Evolutionary conservation across 2,113 vertebrate species (phyloP).

Genomic region (Malaclemys terrapin): DNA sequence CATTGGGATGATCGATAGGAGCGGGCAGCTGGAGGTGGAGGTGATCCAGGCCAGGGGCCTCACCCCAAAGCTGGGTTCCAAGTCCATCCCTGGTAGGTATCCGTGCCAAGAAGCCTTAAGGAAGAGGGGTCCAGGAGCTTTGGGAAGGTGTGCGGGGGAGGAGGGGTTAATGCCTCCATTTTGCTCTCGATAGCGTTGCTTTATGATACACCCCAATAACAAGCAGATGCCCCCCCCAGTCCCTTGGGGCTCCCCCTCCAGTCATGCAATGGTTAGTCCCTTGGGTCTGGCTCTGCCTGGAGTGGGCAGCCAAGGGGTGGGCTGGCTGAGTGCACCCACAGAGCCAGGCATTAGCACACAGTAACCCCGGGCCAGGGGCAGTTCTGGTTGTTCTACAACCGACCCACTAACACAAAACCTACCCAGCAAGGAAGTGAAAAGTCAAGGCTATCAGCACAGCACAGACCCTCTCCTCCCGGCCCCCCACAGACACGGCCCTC

Average conservation of each 20-base stretch:
- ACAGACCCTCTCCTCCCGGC: too few species aligned
- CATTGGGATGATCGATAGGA: slow-evolving; percentile 90
- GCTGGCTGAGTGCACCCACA: not conserved
- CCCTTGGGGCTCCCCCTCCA: not conserved
- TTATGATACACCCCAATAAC: not conserved
- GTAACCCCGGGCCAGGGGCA: too few species aligned
- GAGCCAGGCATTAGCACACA: too few species aligned
- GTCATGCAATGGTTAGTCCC: not conserved
- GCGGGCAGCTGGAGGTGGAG: slow-evolving; percentile 96
- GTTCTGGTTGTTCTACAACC: not conserved
- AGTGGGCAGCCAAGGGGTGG: too few species aligned
- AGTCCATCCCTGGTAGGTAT: slow-evolving; percentile 90
- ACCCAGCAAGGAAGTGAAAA: not conserved
- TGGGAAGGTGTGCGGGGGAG: not conserved
- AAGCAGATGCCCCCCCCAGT: not conserved
- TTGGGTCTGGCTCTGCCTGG: not conserved
- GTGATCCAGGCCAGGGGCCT: slow-evolving; percentile 95
- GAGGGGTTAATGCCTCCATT: not conserved
- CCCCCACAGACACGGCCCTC: not conserved
- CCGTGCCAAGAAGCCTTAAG: not conserved
- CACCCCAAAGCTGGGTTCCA: slow-evolving; percentile 93
- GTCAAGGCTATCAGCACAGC: too few species aligned
- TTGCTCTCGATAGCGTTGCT: not conserved
- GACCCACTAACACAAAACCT: not conserved
- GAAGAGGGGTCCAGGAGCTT: not conserved